Evolutionary conservation across 2,888 invertebrate genomes (phyloP).

Genomic region (Drosophila algonquin): DNA sequence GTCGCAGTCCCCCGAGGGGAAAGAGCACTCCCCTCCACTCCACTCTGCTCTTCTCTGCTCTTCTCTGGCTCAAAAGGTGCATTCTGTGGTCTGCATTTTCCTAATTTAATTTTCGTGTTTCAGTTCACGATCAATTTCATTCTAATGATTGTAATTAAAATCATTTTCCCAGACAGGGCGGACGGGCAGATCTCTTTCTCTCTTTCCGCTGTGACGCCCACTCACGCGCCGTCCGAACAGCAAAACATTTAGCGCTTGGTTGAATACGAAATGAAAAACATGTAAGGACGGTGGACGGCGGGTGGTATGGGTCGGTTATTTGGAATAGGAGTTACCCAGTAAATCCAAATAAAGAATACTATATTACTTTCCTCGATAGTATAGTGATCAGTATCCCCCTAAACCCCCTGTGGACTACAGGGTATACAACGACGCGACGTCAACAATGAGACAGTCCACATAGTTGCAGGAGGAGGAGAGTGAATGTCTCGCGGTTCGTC

Average conservation of each 20-base stretch:
- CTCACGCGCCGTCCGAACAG: conserved; percentile 52
- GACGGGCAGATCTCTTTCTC: conserved; percentile 14
- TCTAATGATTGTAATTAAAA: conserved; percentile 75
- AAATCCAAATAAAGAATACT: too few relatives aligned
- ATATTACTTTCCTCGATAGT: not conserved
- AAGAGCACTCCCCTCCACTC: not conserved
- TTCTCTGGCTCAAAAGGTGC: conserved; percentile 22
- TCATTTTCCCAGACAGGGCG: conserved; percentile 41
- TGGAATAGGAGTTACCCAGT: not conserved
- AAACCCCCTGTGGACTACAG: not conserved
- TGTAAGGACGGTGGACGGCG: not conserved
- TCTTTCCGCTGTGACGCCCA: conserved; percentile 41
- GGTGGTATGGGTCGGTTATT: not conserved
- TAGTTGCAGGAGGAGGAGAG: conserved; percentile 1
- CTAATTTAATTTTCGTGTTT: conserved; percentile 74
- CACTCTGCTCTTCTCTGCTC: not conserved
- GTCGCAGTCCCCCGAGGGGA: not conserved
- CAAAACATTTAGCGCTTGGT: conserved; percentile 58
- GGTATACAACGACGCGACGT: conserved; percentile 13
- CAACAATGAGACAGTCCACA: conserved; percentile 55
- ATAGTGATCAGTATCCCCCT: too few relatives aligned
- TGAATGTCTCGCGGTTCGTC: conserved; percentile 48
- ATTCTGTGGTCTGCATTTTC: conserved; percentile 42
- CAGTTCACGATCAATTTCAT: conserved; percentile 74
- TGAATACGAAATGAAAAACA: conserved; percentile 45